Percentiles rank a stretch among this genome's conserved stretches.
Evolutionary conservation across 2,113 vertebrate genomes (phyloP).

Genomic region (Craseonycteris thonglongyai): DNA sequence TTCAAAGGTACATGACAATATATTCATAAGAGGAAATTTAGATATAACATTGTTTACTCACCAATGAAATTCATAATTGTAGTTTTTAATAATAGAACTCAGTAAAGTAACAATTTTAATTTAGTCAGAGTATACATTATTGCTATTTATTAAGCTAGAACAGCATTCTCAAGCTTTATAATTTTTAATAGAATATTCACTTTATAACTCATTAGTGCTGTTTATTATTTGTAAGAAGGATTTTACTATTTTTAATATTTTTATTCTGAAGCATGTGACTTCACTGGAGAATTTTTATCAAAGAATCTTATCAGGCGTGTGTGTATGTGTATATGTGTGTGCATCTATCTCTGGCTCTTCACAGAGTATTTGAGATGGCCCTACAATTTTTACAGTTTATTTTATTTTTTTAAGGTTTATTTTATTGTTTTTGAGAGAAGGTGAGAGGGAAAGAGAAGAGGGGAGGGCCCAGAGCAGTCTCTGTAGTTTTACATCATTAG

Average conservation of each 20-base stretch:
- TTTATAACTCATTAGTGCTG: background rate
- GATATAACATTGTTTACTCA: background rate
- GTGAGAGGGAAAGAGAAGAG: no score
- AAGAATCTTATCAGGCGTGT: background rate
- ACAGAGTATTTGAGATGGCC: background rate
- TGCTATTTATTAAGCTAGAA: background rate
- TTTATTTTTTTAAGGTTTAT: no score
- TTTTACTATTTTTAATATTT: background rate
- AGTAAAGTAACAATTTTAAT: background rate
- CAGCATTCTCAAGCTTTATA: background rate
- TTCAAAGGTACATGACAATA: background rate
- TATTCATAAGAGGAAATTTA: background rate
- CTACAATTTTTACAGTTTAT: background rate
- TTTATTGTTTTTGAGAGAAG: no score
- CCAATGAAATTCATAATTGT: constrained; percentile 2
- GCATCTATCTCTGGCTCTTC: background rate
- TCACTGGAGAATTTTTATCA: background rate
- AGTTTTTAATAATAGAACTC: background rate
- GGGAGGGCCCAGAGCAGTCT: no score
- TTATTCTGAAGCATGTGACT: background rate
- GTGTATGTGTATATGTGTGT: background rate
- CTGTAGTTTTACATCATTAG: no score
- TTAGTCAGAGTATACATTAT: background rate
- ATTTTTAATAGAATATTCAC: background rate
- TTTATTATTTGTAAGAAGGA: background rate